phyloP scores from a whole-genome alignment of 2,113 vertebrate genomes.

The Bombycilla garrulus region DNA sequence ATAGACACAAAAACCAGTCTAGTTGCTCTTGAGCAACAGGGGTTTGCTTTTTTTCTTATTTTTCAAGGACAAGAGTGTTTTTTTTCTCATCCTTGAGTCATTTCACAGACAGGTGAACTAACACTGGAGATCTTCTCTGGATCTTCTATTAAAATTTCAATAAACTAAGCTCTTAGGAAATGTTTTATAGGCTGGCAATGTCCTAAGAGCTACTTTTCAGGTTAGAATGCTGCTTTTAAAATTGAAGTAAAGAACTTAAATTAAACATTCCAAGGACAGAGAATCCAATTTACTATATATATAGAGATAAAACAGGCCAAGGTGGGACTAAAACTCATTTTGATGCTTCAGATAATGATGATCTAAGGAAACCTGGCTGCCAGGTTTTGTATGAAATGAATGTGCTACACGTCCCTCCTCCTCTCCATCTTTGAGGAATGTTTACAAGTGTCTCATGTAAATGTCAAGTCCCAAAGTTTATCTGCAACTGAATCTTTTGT shows the following conservation, averaged over 20 bases:
- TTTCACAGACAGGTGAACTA: background rate
- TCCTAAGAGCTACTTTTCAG: background rate
- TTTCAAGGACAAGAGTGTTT: accelerated
- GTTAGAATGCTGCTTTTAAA: background rate
- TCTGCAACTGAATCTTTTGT: conserved; percentile 35
- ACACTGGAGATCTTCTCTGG: background rate
- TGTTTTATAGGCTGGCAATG: background rate
- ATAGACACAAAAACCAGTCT: background rate
- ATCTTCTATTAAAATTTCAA: background rate
- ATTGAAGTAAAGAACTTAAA: background rate
- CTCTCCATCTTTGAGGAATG: background rate
- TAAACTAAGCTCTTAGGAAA: background rate
- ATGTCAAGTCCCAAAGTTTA: conserved; percentile 4
- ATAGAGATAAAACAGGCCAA: background rate
- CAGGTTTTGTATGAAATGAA: background rate
- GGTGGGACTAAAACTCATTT: background rate
- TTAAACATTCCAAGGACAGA: background rate
- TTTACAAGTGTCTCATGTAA: background rate
- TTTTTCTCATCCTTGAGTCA: background rate
- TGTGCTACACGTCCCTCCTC: background rate
- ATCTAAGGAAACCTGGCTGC: background rate
- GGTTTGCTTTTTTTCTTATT: background rate
- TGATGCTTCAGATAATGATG: background rate
- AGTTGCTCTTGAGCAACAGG: no score
- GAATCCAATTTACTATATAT: background rate